Conservation (phyloP, 2,113 vertebrate genomes). For the Fukomys damarensis region DNA sequence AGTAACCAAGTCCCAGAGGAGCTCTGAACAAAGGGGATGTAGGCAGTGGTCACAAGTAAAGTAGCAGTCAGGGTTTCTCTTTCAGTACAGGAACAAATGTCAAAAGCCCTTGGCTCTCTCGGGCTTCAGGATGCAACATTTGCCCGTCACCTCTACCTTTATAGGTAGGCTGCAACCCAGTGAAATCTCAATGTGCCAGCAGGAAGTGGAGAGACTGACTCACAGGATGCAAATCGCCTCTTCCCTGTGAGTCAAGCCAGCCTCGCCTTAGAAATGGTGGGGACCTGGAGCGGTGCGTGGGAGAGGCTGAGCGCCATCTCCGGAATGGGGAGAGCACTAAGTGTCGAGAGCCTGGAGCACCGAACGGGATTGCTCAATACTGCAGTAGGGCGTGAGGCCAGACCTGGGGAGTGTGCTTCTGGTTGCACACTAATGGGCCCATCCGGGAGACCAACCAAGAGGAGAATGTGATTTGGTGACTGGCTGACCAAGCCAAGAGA, state of each 20-base stretch:
- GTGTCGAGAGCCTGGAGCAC: neutral
- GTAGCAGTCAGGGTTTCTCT: neutral
- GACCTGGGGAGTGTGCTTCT: neutral
- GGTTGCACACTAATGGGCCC: neutral
- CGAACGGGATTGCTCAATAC: conserved; percentile 12
- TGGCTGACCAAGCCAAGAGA: neutral
- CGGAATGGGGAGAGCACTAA: conserved; percentile 30
- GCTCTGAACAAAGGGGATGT: neutral
- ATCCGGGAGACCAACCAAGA: neutral
- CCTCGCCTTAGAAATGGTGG: conserved; percentile 63
- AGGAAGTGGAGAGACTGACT: conserved; percentile 78
- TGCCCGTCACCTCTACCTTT: neutral
- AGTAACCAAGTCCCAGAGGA: neutral
- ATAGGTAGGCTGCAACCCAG: conserved; percentile 26
- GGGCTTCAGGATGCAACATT: neutral
- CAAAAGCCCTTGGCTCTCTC: neutral
- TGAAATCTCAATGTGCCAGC: conserved; percentile 70
- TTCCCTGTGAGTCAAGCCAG: conserved; percentile 74
- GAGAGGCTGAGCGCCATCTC: conserved; percentile 27
- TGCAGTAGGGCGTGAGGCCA: neutral
- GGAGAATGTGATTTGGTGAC: neutral
- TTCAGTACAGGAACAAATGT: neutral
- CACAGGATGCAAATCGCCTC: conserved; percentile 74
- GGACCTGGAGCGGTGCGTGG: neutral
- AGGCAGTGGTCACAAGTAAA: neutral